These are phyloP conservation scores for Ursus arctos DNA, from an alignment of 2,113 vertebrate genomes.

Conservation along the genomic window DNA sequence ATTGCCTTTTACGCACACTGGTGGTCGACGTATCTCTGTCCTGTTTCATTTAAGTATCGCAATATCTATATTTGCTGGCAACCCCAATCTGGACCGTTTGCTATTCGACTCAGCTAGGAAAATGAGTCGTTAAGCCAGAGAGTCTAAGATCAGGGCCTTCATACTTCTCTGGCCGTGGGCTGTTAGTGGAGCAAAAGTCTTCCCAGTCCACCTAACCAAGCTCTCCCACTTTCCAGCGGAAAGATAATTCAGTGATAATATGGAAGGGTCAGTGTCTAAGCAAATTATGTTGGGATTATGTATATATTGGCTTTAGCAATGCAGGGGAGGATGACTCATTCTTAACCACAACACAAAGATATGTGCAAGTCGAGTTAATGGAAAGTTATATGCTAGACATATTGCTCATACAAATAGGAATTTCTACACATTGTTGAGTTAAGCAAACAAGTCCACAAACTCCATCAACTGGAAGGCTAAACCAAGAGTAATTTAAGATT, in stretches of 20 bases:
- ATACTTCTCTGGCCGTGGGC: not conserved
- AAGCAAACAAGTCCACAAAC: not conserved
- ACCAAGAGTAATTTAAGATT: slow-evolving; percentile 25
- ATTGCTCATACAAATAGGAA: not conserved
- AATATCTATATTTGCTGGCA: not conserved
- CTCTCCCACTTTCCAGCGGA: not conserved
- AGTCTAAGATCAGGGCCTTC: not conserved
- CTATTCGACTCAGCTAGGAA: slow-evolving; percentile 14
- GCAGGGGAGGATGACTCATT: not conserved
- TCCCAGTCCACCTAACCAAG: not conserved
- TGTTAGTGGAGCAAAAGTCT: not conserved
- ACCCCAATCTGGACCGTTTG: not conserved
- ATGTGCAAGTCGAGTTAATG: not conserved
- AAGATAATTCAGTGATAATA: not conserved
- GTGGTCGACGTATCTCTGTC: not conserved
- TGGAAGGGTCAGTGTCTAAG: not conserved
- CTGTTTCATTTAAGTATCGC: not conserved
- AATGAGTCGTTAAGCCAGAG: not conserved
- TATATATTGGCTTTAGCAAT: not conserved
- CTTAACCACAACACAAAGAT: not conserved
- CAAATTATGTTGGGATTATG: slow-evolving; percentile 5
- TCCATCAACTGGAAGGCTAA: not conserved
- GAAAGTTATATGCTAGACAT: slow-evolving; percentile 15
- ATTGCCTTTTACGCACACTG: not conserved
- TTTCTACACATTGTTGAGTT: not conserved